Percentiles rank a stretch among this genome's conserved stretches.
Conservation (phyloP, 1,140 invertebrate species). For the Pararge aegeria region DNA sequence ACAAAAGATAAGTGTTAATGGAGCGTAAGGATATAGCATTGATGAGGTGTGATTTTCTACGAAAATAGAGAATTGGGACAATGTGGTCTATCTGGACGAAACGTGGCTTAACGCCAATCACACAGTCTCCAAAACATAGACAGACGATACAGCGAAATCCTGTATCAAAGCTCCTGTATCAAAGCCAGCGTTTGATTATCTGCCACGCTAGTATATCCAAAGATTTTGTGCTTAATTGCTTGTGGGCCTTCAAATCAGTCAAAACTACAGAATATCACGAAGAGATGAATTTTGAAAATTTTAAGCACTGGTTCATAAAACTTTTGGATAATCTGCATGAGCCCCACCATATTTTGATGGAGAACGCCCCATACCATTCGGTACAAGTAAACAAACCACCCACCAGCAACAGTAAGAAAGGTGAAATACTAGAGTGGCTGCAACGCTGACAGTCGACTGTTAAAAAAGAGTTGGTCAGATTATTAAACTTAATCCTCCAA, state of each 20-base stretch:
- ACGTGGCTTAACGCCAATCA: not conserved
- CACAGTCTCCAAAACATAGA: slow-evolving; percentile 1
- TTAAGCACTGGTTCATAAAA: slow-evolving; percentile 31
- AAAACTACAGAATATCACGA: slow-evolving; percentile 34
- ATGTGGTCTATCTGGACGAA: not conserved
- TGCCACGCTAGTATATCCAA: slow-evolving; percentile 14
- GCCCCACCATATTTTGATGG: slow-evolving; percentile 32
- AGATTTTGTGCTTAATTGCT: slow-evolving; percentile 15
- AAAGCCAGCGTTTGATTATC: not conserved
- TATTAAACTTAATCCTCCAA: slow-evolving; percentile 8
- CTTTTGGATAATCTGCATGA: slow-evolving; percentile 25
- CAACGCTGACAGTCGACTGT: slow-evolving; percentile 13
- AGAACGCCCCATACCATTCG: slow-evolving; percentile 38
- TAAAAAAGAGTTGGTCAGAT: slow-evolving; percentile 15
- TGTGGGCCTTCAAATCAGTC: slow-evolving; percentile 12
- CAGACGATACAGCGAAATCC: slow-evolving; percentile 20
- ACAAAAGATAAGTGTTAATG: slow-evolving; percentile 36
- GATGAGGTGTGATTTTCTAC: slow-evolving; percentile 17
- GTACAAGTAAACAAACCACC: slow-evolving; percentile 35
- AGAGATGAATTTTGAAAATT: slow-evolving; percentile 34
- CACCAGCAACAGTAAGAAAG: not conserved
- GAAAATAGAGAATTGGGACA: slow-evolving; percentile 20
- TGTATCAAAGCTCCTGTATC: slow-evolving; percentile 1
- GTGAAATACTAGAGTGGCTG: slow-evolving; percentile 14
- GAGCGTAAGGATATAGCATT: slow-evolving; percentile 27